phyloP scores from a whole-genome alignment of 2,113 vertebrate species.

The Isurus oxyrinchus region DNA sequence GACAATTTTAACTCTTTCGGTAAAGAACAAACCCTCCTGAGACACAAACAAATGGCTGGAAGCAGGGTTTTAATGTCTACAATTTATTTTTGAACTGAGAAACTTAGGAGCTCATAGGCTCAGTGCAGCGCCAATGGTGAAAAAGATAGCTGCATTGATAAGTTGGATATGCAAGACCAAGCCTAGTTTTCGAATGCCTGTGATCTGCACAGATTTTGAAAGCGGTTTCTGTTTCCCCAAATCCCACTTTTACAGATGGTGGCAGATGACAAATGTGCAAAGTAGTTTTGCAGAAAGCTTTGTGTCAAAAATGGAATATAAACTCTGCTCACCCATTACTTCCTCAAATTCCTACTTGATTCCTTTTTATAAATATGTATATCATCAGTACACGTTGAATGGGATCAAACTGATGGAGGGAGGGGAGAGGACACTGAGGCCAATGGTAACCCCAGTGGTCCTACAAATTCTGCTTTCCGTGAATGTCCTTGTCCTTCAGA shows the following conservation, averaged over 20 bases:
- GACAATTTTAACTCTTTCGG: slow-evolving; percentile 15
- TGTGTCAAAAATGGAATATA: neutral
- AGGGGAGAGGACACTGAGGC: neutral
- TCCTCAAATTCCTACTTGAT: neutral
- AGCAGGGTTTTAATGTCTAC: neutral
- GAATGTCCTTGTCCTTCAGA: neutral
- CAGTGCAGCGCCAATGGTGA: neutral
- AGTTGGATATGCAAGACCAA: neutral
- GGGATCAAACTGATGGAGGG: neutral
- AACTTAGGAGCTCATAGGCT: neutral
- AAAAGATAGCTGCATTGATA: neutral
- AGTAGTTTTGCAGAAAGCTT: neutral
- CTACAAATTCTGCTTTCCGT: neutral
- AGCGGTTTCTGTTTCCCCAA: neutral
- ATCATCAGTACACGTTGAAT: neutral
- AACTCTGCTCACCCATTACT: neutral
- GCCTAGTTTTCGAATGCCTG: neutral
- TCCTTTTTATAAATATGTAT: neutral
- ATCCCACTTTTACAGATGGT: neutral
- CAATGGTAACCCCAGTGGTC: neutral
- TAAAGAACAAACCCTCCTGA: neutral
- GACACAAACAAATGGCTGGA: neutral
- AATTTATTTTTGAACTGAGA: neutral
- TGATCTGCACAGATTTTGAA: neutral
- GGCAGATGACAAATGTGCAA: neutral